Conservation (phyloP, 2,797 vertebrate species). For the Melanogrammus aeglefinus region DNA sequence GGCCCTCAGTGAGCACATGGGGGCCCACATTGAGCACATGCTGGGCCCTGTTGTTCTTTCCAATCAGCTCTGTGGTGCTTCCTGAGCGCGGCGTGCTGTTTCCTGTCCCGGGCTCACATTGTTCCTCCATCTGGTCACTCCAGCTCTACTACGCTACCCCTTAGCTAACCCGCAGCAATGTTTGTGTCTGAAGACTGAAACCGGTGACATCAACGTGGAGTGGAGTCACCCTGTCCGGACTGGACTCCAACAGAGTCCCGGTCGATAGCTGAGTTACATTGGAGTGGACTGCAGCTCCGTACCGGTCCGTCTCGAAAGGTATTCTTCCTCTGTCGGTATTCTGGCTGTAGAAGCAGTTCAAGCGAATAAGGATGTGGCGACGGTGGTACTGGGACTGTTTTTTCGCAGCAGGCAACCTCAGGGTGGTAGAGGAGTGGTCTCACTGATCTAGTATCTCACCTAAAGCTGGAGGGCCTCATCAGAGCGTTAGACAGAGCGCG, state of each 20-base stretch:
- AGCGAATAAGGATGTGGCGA: not conserved
- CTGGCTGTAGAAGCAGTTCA: too few relatives aligned
- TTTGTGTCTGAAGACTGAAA: not conserved
- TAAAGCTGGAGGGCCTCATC: not conserved
- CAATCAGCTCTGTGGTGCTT: slow-evolving; percentile 46
- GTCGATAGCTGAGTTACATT: too few relatives aligned
- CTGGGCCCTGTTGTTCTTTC: slow-evolving; percentile 45
- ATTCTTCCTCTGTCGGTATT: not conserved
- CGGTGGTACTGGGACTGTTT: not conserved
- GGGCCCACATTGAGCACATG: slow-evolving; percentile 23
- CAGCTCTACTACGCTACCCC: not conserved
- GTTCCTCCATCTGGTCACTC: slow-evolving; percentile 24
- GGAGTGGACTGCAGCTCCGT: not conserved
- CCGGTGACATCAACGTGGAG: too few relatives aligned
- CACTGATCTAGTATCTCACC: not conserved
- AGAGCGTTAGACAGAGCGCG: too few relatives aligned
- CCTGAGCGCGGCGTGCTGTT: slow-evolving; percentile 53
- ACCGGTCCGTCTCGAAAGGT: not conserved
- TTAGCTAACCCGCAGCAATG: not conserved
- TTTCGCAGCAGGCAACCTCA: not conserved
- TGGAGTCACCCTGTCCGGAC: too few relatives aligned
- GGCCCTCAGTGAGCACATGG: too few relatives aligned
- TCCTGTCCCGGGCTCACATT: slow-evolving; percentile 47
- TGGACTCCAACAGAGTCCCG: too few relatives aligned
- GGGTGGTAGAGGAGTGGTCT: not conserved